Base-by-base conservation (phyloP, 2,113 vertebrate species). In the Vicugna pacos region DNA sequence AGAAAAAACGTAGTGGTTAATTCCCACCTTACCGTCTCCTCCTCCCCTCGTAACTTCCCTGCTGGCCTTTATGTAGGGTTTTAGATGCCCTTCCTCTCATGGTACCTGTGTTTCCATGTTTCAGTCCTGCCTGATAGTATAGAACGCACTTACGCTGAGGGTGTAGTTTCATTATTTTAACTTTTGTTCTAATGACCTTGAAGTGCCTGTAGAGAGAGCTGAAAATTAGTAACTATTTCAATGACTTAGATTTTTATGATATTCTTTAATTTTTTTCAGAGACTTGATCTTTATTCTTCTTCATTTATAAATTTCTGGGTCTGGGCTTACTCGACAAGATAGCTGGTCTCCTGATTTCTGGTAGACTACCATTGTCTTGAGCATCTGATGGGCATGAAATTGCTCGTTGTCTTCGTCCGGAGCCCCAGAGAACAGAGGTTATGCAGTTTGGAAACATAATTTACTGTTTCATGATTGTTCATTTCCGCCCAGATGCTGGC, bases 401-500 rank as follows among this genome's bases (percentile, higher is more conserved):
- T 90, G 89, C 79, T 92, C 26, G 72, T 89, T 97, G 87, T 96
- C 67, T 97, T 93, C 24, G 0, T 95, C 79, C 86, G 58, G 91
- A 79, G 54, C 48, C 48, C 3, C 0, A 69, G 85, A 87, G 1
- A 97, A 52, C 35, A 76, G 97, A 97, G 91, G 92, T 97, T 90
- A 86, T 67, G 48, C 64, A 72, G 72, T 93, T 76, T 93, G 84
- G 88, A 87, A 91, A 93, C 89, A 95, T 93, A 96, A 97, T 96
- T 96, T 95, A 92, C 96, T 94, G 76, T 89, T 95, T 88, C 65
- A 42, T 73, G 93, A 82, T 67, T 96, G 85, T 95, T 95, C 97
- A 96, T 96, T 97, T 97, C 97, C 32, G 46, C 54, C 87, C 97
- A 97, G 97, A 98, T 97, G 97, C 97, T 69, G 75, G 75, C 75